phyloP scores from a whole-genome alignment of 2,888 invertebrate species.

The Frankliniella intonsa region DNA sequence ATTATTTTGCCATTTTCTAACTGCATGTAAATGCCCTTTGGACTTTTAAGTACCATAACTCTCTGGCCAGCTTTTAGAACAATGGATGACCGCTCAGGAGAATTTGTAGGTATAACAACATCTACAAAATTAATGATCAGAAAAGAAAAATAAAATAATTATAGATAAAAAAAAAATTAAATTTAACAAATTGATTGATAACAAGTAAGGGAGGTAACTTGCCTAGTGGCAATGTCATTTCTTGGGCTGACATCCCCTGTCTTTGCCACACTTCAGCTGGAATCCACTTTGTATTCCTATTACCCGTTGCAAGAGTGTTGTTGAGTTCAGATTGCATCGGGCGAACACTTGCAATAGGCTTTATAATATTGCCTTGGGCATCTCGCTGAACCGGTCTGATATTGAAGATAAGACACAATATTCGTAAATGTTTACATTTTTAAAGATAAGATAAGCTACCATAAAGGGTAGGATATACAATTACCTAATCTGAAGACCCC shows the following conservation, averaged over 20 bases:
- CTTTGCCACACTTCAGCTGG: conserved; percentile 87
- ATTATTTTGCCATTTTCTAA: conserved; percentile 91
- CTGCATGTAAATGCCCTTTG: conserved; percentile 94
- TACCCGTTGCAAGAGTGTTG: conserved; percentile 44
- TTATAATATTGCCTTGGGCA: conserved; percentile 37
- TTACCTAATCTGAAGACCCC: conserved; percentile 40
- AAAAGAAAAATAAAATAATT: conserved; percentile 29
- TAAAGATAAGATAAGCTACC: background rate
- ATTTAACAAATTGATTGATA: conserved; percentile 1
- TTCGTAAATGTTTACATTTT: background rate
- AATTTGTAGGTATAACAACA: conserved; percentile 88
- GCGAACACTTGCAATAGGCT: conserved; percentile 57
- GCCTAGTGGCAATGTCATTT: conserved; percentile 84
- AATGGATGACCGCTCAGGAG: conserved; percentile 82
- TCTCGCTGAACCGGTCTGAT: conserved; percentile 38
- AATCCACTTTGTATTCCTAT: conserved; percentile 61
- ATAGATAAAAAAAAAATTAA: conserved; percentile 25
- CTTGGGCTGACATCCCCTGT: conserved; percentile 92
- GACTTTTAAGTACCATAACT: conserved; percentile 90
- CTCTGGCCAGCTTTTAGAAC: conserved; percentile 90
- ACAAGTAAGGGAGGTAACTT: background rate
- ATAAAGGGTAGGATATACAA: background rate
- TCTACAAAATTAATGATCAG: conserved; percentile 50
- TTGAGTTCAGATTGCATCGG: conserved; percentile 70
- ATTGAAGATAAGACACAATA: conserved; percentile 10